A percentile compares a stretch with the other conserved stretches of the same genome.
Evolutionary conservation across 2,113 vertebrate species (phyloP).

Genomic region (Zeus faber): DNA sequence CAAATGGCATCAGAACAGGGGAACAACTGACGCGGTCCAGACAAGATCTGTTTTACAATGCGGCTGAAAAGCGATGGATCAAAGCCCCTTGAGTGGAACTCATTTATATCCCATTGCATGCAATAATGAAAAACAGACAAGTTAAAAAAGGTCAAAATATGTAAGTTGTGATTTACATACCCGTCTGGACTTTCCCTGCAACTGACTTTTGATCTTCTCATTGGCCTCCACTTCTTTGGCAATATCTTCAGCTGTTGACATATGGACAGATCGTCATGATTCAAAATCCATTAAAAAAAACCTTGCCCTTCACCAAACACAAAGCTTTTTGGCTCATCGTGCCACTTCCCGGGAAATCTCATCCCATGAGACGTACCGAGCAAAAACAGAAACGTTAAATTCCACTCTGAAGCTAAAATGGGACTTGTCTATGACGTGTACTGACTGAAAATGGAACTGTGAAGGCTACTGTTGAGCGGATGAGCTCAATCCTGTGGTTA

Average conservation of each 20-base stretch:
- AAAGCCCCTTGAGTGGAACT: too few species aligned
- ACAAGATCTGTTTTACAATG: too few species aligned
- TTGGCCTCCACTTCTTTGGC: conserved; percentile 86
- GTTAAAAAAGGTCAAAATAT: neutral
- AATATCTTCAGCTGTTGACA: conserved; percentile 83
- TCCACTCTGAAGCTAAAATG: too few species aligned
- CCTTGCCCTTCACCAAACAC: neutral
- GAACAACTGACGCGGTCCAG: too few species aligned
- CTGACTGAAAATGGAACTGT: too few species aligned
- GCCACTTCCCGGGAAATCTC: neutral
- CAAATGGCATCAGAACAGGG: conserved; percentile 29
- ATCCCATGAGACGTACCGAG: neutral
- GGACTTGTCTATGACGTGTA: too few species aligned
- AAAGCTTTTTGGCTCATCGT: conserved; percentile 1
- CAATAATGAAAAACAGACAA: too few species aligned
- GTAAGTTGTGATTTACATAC: conserved; percentile 54
- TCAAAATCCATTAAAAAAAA: conserved; percentile 5
- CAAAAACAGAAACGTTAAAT: neutral
- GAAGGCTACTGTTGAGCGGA: too few species aligned
- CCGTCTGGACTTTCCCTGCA: conserved; percentile 70
- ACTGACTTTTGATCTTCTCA: conserved; percentile 80
- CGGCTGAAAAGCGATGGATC: too few species aligned
- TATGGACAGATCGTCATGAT: conserved; percentile 23
- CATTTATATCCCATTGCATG: too few species aligned
- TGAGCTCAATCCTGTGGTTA: too few species aligned